These are phyloP conservation scores for Cyaniris semiargus DNA, from an alignment of 2,888 invertebrate species.

Conservation along the genomic window DNA sequence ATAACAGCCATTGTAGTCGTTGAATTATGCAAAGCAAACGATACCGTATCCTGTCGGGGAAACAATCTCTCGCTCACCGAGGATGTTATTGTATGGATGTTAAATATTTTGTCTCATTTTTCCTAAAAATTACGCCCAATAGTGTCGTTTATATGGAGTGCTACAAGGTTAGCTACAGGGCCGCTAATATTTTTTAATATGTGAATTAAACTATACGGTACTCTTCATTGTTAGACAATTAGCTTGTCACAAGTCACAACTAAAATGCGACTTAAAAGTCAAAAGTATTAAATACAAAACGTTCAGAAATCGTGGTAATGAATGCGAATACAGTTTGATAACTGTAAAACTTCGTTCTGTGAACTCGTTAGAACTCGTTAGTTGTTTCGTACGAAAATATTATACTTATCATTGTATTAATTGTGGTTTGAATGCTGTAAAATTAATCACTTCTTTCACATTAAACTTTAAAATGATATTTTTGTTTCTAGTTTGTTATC, in stretches of 20 bases:
- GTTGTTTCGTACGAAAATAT: conserved; percentile 15
- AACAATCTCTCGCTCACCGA: conserved; percentile 59
- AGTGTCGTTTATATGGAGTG: background rate
- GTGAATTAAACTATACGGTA: background rate
- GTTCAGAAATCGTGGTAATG: conserved; percentile 1
- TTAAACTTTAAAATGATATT: background rate
- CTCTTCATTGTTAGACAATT: background rate
- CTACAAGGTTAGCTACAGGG: background rate
- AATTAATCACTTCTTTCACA: background rate
- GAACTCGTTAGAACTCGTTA: conserved; percentile 10
- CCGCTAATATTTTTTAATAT: background rate
- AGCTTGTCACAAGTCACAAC: background rate
- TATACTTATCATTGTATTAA: background rate
- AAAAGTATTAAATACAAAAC: conserved; percentile 1
- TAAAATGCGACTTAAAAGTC: background rate
- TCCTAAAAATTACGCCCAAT: background rate
- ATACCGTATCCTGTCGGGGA: conserved; percentile 53
- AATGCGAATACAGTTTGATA: conserved; percentile 10
- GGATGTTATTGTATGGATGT: conserved; percentile 45
- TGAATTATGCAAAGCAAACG: conserved; percentile 55
- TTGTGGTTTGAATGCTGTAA: background rate
- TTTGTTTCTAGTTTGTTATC: background rate
- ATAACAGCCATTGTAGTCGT: conserved; percentile 58
- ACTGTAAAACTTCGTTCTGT: conserved; percentile 15
- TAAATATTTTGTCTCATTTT: background rate